Percentiles rank a stretch among this genome's conserved stretches.
Evolutionary conservation across 2,113 vertebrate genomes (phyloP).

Genomic region (Tinamus guttatus): DNA sequence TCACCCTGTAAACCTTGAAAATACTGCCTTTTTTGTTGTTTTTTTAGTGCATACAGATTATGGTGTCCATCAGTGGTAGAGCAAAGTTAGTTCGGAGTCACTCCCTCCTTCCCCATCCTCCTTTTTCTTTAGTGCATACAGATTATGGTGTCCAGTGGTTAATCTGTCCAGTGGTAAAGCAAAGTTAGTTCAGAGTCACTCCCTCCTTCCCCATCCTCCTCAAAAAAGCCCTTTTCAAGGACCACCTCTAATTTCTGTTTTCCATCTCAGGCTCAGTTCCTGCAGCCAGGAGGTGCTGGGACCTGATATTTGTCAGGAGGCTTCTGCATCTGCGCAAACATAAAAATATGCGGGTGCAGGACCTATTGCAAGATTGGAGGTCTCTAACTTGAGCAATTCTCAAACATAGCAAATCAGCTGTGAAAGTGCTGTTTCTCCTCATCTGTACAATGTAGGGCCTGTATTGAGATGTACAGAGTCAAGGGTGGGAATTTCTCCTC

Average conservation of each 20-base stretch:
- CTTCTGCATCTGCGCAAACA: not conserved
- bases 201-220: not conserved
- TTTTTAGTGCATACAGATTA: not conserved
- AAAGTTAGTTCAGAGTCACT: not conserved
- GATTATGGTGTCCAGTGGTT: not conserved
- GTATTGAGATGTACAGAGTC: not conserved
- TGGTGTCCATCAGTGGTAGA: not conserved
- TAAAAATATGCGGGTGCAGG: not conserved
- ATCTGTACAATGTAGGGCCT: not conserved
- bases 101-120: not conserved
- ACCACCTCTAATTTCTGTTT: not conserved
- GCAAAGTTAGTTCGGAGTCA: not conserved
- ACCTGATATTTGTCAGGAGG: not conserved
- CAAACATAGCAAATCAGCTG: not conserved
- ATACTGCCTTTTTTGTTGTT: not conserved
- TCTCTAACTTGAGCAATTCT: not conserved
- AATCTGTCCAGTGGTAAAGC: not conserved
- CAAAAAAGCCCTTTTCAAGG: not conserved
- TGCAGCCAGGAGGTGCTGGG: not conserved
- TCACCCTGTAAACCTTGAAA: not conserved
- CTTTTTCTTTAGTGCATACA: not conserved
- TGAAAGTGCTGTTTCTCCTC: not conserved
- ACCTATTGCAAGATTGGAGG: accelerated
- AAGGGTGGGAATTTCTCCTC: not conserved
- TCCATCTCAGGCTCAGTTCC: not conserved